Base-by-base conservation (phyloP, 2,113 vertebrate species). In the Saguinus imperator region DNA sequence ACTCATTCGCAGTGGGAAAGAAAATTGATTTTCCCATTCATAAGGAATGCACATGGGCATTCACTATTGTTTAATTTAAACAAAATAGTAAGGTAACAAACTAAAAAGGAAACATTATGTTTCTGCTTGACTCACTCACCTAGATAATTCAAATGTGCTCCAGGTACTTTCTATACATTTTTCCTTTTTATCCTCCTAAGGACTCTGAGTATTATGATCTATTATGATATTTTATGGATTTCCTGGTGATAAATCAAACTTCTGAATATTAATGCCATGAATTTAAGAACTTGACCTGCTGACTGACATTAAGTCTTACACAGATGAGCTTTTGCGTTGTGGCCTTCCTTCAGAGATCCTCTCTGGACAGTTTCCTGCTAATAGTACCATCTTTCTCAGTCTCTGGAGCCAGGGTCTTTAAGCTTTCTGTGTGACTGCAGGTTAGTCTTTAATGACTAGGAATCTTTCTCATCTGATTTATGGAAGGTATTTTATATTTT, bases 261-360 rank as follows among this genome's bases (percentile, higher is more conserved):
- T 57, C 23, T 35, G 50, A 37, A 57, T 29, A 2, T 66, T 85
- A 27, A 25, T 25, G 27, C 8, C 14, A 7, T 9, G 25, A 70
- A 80, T 16, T 72, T 64, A 50, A 68, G 45, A 32, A n/a, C 61
- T 35, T 9, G 32, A 14, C 1, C 20, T 14, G 16, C 11, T 20
- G 23, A 17, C 55, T 40, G 66, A 32, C 8, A 1, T 1, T 2
- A 29, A 45, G 20, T 43, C 35, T 18, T 45, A 40, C 23, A 27
- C 23, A 57, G 6, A 35, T 25, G 57, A 16, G 17, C 72, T 72
- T 48, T 12, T 32, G 37, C 40, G 4, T 1, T 1, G 25, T 3
- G 12, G 45, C 1, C 5, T 40, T 45, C 7, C 8, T 13, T 29
- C 0, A 20, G 9, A 6, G 0, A 10, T 35, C 4, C 8, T 32